Evolutionary conservation across 2,113 vertebrate species (phyloP), one percentile per base, ranked within the genome.

Genomic region (Myiagra hebetior): DNA sequence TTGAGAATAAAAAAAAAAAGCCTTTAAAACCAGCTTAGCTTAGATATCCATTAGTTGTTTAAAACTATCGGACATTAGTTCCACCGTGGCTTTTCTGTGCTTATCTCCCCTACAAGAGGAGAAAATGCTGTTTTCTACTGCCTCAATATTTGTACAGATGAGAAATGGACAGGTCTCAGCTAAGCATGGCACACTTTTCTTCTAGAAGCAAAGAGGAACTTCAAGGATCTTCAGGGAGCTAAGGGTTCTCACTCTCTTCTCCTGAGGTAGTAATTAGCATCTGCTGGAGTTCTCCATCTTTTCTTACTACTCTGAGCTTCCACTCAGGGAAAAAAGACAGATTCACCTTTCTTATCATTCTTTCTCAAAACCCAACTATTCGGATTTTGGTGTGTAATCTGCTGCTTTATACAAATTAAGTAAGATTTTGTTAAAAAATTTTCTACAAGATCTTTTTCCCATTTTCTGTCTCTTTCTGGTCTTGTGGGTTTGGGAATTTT

Each of bases 401-500:
- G 7, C 6, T 63, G 14, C 24, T 79, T 78, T n/a, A 39, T n/a
- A 52, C 7, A 53, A 55, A 53, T 21, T 27, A 62, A 65, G 10
- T 28, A 47, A 14, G 9, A 11, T 30, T 63, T 60, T 53, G 6
- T 22, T 56, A 3, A 64, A 46, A 79, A 46, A 31, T 31, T 7
- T 3, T 46, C 42, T 42, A 16, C 7, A 22, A 22, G 8, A 33
- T n/a, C 7, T 37, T 52, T 46, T 26, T 0, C 7, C 7, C 3
- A 13, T 82, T 74, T 60, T 53, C 11, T 44, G 5, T 42, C 6
- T 42, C 35, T 17, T 78, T 67, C 41, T 57, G 11, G 4, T 39
- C 57, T 44, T 52, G 20, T 35, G 20, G 11, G 0, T 3, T 55
- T 13, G 10, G 18, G 2, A 0, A 2, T 26, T n/a, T 63, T 46